phyloP scores from a whole-genome alignment of 2,888 invertebrate species.

The Amphipyra berbera region DNA sequence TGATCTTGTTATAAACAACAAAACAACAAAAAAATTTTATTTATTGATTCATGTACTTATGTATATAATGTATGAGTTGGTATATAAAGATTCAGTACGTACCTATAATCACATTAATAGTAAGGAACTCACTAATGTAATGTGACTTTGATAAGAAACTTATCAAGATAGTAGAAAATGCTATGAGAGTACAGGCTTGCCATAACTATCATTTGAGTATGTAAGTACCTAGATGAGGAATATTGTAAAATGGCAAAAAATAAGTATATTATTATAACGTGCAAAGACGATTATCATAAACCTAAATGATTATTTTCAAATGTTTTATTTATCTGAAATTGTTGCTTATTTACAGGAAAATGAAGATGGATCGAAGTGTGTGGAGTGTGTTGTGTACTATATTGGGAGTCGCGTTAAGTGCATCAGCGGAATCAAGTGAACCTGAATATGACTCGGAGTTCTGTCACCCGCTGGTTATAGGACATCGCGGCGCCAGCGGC shows the following conservation, averaged over 20 bases:
- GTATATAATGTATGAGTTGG: too few relatives aligned
- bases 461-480: slow-evolving; percentile 75
- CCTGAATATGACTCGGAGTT: slow-evolving; percentile 60
- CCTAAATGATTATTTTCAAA: too few relatives aligned
- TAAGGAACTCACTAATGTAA: too few relatives aligned
- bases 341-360: slow-evolving; percentile 46
- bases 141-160: slow-evolving; percentile 1
- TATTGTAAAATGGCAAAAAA: too few relatives aligned
- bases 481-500: slow-evolving; percentile 83
- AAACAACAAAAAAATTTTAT: too few relatives aligned
- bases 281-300: too few relatives aligned
- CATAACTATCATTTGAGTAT: too few relatives aligned
- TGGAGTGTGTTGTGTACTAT: slow-evolving; percentile 19
- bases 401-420: slow-evolving; percentile 6
- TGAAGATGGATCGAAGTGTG: slow-evolving; percentile 33
- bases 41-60: too few relatives aligned
- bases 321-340: background rate
- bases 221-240: too few relatives aligned
- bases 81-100: too few relatives aligned
- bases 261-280: too few relatives aligned
- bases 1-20: background rate
- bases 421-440: slow-evolving; percentile 6
- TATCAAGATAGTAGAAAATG: slow-evolving; percentile 1
- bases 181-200: background rate
- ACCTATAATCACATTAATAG: too few relatives aligned